Conservation (phyloP, 2,888 invertebrate genomes). For the Cosmia trapezina region DNA sequence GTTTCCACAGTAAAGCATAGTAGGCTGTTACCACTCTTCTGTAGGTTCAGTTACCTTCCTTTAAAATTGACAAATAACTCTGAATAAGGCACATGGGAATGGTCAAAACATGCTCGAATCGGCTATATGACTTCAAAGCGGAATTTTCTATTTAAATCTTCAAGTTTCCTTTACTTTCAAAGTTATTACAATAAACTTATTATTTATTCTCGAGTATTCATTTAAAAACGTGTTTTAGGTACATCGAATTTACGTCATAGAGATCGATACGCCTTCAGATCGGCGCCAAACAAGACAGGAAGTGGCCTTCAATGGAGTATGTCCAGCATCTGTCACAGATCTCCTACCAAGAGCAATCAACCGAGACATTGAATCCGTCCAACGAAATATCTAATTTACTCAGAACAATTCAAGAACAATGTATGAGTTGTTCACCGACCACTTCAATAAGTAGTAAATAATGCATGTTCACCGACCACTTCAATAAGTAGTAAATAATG, state of each 20-base stretch:
- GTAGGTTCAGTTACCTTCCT: not conserved
- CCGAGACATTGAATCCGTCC: not conserved
- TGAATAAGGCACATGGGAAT: no score
- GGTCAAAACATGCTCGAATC: not conserved
- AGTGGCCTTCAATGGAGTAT: not conserved
- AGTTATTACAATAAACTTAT: no score
- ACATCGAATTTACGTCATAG: not conserved
- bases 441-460: not conserved
- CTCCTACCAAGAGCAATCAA: slow-evolving; percentile 2
- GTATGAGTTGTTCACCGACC: not conserved
- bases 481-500: not conserved
- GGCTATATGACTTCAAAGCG: not conserved
- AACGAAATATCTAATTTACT: not conserved
- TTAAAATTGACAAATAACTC: not conserved
- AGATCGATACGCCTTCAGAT: not conserved
- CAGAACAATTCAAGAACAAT: not conserved
- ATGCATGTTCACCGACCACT: not conserved
- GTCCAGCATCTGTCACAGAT: not conserved
- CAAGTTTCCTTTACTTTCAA: not conserved
- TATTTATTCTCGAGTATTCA: not conserved
- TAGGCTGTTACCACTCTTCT: not conserved
- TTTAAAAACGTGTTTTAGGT: not conserved
- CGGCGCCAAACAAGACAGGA: not conserved
- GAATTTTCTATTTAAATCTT: not conserved
- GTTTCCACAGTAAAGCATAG: not conserved